phyloP scores from a whole-genome alignment of 2,113 vertebrate species.

The Pteruthius melanotis region DNA sequence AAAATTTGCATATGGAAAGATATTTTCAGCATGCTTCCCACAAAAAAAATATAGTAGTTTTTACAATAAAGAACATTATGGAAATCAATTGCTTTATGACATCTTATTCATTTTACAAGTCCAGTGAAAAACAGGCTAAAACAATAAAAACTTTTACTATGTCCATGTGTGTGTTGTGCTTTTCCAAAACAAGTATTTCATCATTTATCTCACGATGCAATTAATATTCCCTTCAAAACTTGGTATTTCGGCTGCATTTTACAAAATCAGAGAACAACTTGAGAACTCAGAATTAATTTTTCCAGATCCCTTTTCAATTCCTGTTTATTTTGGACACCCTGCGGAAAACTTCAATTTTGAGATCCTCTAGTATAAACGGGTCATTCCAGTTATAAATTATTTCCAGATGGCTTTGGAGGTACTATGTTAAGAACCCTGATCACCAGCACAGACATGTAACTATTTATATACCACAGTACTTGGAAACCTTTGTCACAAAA shows the following conservation, averaged over 20 bases:
- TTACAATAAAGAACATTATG: neutral
- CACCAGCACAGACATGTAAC: neutral
- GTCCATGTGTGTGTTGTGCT: neutral
- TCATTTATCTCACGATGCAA: neutral
- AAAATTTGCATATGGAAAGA: neutral
- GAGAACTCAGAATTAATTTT: neutral
- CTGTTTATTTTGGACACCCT: neutral
- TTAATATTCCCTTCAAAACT: neutral
- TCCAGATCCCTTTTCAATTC: neutral
- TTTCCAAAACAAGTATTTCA: neutral
- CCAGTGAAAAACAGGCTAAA: neutral
- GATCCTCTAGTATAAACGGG: neutral
- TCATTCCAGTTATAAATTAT: neutral
- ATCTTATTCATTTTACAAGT: neutral
- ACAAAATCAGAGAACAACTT: neutral
- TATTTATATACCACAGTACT: neutral
- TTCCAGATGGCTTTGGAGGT: neutral
- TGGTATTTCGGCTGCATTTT: neutral
- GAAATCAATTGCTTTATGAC: neutral
- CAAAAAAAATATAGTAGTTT: neutral
- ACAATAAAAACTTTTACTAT: neutral
- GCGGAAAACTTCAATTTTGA: neutral
- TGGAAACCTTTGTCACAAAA: constrained; percentile 10
- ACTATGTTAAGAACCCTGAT: neutral
- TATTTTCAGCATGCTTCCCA: neutral